Conservation (phyloP, 2,113 vertebrate genomes). For the Erythrocercus mccallii region DNA sequence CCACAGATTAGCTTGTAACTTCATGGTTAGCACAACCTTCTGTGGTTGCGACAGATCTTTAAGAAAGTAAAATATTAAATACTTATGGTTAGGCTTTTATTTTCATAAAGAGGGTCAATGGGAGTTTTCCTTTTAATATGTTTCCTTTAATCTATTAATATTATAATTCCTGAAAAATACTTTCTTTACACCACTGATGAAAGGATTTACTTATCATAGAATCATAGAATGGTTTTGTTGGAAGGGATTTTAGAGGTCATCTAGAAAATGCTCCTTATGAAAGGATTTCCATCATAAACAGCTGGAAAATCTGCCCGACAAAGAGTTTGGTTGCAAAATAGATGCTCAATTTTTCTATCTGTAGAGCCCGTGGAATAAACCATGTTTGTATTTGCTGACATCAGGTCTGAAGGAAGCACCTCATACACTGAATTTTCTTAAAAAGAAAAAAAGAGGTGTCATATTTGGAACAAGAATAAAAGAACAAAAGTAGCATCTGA, state of each 20-base stretch:
- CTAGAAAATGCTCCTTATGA: background rate
- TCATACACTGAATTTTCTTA: background rate
- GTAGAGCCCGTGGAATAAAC: background rate
- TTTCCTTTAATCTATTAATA: background rate
- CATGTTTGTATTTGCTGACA: background rate
- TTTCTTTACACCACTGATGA: background rate
- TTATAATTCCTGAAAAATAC: background rate
- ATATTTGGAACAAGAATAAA: background rate
- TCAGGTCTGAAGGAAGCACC: background rate
- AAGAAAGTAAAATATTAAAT: background rate
- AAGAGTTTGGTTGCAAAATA: background rate
- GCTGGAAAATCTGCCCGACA: background rate
- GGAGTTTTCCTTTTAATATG: background rate
- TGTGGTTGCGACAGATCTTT: background rate
- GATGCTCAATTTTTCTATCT: background rate
- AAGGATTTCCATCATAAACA: background rate
- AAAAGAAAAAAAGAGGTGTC: background rate
- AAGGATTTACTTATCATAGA: background rate
- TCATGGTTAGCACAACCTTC: background rate
- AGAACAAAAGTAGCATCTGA: background rate
- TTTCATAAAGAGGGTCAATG: background rate
- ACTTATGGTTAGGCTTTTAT: background rate
- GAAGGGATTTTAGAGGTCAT: background rate
- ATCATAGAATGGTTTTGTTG: background rate
- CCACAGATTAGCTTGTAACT: background rate